Evolutionary conservation across 2,888 invertebrate species (phyloP), one percentile per base, ranked within the genome.

Genomic region (Cosmia trapezina): DNA sequence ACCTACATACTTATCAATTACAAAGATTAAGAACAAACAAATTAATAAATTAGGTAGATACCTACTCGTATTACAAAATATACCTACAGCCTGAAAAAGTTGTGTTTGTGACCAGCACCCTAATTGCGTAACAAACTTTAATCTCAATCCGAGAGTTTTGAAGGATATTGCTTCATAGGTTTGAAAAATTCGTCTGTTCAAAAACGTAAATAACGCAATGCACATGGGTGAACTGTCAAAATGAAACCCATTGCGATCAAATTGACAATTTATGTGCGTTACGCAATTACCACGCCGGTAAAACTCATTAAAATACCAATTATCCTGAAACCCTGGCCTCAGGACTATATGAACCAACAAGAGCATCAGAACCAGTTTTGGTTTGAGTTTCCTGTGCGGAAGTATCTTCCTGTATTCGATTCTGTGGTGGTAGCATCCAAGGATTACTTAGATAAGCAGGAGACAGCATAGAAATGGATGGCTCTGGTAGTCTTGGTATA

Each of bases 401-500:
- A 80, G 79, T 71, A 17, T 86, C 86, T 19, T 81, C 51, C 6
- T 49, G 72, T 67, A 67, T 86, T 84, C n/a, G 88, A 67, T 77
- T 86, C 49, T 77, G 68, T 33, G 11, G n/a, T 37, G 83, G 83
- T 12, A 81, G 22, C 80, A 83, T 74, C 69, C 68, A 68, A 11
- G 83, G 56, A 37, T 83, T 53, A 1, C 9, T 90, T 2, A 87
- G 68, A 76, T 96, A 96, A 1, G 89, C 91, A 4, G 91, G 89
- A 12, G 96, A 96, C 0, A 95, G 69, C 19, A 89, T 79, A 2
- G 96, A 92, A 70, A 95, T 94, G 0, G 94, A 94, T 4, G 89
- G 78, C 74, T 94, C 94, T 41, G 93, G 93, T 14, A 93, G 0
- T 65, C 94, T 91, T 4, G 94, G 94, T 83, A 93, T 92, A 0